These are phyloP conservation scores for Brachyalestes nurse DNA, from an alignment of 2,797 vertebrate species.

Conservation along the genomic window DNA sequence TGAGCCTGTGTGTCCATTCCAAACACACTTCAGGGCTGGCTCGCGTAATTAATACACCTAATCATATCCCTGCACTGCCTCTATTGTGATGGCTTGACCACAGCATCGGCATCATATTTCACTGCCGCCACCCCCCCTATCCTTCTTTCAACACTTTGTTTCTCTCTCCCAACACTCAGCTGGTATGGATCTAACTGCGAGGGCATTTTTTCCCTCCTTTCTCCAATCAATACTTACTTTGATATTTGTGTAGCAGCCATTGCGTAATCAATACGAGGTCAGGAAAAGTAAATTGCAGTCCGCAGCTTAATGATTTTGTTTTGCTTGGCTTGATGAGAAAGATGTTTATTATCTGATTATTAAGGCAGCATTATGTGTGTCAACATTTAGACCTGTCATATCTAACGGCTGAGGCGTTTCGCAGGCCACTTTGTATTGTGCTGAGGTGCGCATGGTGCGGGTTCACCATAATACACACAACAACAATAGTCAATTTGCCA, in stretches of 20 bases:
- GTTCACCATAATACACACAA: slow-evolving; percentile 35
- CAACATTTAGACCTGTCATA: slow-evolving; percentile 49
- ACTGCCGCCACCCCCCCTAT: slow-evolving; percentile 51
- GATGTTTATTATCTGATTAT: slow-evolving; percentile 88
- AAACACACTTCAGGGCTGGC: slow-evolving; percentile 74
- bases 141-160: slow-evolving; percentile 39
- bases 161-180: slow-evolving; percentile 66
- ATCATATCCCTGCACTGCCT: slow-evolving; percentile 84
- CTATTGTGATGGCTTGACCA: slow-evolving; percentile 84
- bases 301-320: slow-evolving; percentile 86
- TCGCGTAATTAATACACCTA: slow-evolving; percentile 86
- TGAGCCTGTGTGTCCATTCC: slow-evolving; percentile 67
- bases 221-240: slow-evolving; percentile 87
- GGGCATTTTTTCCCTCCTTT: slow-evolving; percentile 80
- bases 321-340: slow-evolving; percentile 79
- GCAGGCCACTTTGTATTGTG: slow-evolving; percentile 31
- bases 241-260: slow-evolving; percentile 89
- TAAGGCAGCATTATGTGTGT: slow-evolving; percentile 67
- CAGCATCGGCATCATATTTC: slow-evolving; percentile 84
- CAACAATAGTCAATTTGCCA: slow-evolving; percentile 15
- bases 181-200: slow-evolving; percentile 89
- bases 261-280: slow-evolving; percentile 90
- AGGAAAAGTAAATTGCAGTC: slow-evolving; percentile 90
- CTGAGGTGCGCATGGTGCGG: slow-evolving; percentile 7
- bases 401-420: slow-evolving; percentile 39